Conservation (phyloP, 2,888 invertebrate genomes). For the Archaeoteleia sp. region DNA sequence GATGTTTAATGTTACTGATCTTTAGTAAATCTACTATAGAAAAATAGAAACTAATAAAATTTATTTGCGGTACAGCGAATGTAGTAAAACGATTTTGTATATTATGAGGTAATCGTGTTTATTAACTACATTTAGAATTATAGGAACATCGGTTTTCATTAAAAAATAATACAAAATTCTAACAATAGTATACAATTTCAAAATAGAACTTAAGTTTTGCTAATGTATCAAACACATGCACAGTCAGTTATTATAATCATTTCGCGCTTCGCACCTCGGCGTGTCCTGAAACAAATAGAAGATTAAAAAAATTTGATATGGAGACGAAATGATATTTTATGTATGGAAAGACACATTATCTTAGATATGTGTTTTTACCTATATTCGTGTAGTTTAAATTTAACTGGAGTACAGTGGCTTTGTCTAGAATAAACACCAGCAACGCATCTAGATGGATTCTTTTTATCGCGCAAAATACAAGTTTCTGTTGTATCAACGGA, state of each 20-base stretch:
- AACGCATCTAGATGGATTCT: conserved; percentile 67
- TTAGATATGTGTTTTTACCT: conserved; percentile 52
- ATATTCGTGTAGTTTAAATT: conserved; percentile 72
- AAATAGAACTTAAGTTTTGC: not conserved
- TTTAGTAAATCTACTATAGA: too few species aligned
- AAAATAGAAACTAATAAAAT: too few species aligned
- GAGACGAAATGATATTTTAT: too few species aligned
- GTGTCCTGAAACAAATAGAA: conserved; percentile 60
- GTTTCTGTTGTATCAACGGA: conserved; percentile 68
- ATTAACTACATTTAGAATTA: too few species aligned
- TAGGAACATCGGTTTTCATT: too few species aligned
- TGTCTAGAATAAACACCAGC: conserved; percentile 65
- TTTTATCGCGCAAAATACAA: conserved; percentile 68
- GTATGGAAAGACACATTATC: too few species aligned
- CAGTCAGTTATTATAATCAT: conserved; percentile 72
- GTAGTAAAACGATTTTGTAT: too few species aligned
- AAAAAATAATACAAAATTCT: not conserved
- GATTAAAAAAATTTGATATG: too few species aligned
- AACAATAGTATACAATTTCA: too few species aligned
- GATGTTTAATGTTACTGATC: too few species aligned
- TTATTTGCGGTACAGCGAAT: too few species aligned
- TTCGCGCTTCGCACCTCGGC: conserved; percentile 69
- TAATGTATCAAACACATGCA: conserved; percentile 65
- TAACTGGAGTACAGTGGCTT: conserved; percentile 68
- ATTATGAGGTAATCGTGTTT: too few species aligned